Evolutionary conservation across 2,888 invertebrate genomes (phyloP).

Genomic region (Exocentrus adspersus): DNA sequence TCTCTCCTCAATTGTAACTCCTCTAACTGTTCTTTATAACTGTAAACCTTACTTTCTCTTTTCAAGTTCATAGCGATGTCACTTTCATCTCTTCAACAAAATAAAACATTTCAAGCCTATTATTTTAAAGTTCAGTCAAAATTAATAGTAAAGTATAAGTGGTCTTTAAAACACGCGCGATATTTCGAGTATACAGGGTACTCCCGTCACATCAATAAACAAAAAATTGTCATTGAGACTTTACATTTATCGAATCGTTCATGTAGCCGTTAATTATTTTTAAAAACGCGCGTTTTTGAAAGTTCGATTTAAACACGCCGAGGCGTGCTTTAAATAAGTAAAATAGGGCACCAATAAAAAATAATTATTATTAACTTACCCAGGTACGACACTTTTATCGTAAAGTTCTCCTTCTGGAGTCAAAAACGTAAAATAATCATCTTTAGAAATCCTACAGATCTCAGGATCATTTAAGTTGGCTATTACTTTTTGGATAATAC

Average conservation of each 20-base stretch:
- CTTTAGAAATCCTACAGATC: conserved; percentile 78
- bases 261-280: too few relatives aligned
- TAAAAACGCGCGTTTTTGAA: too few relatives aligned
- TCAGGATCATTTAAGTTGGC: conserved; percentile 71
- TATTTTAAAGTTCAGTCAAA: too few relatives aligned
- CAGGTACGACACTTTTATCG: conserved; percentile 84
- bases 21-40: conserved; percentile 95
- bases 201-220: too few relatives aligned
- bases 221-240: too few relatives aligned
- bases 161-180: too few relatives aligned
- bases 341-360: not conserved
- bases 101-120: too few relatives aligned
- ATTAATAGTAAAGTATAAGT: too few relatives aligned
- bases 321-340: too few relatives aligned
- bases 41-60: conserved; percentile 95
- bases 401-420: conserved; percentile 91
- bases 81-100: conserved; percentile 61
- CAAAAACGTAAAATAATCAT: conserved; percentile 82
- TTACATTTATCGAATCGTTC: too few relatives aligned
- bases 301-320: too few relatives aligned
- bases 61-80: conserved; percentile 80
- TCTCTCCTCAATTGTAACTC: conserved; percentile 93
- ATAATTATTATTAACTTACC: conserved; percentile 56
- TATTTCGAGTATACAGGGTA: not conserved
- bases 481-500: conserved; percentile 71